Base-by-base conservation (phyloP, 2,888 invertebrate species). In the Meta bourneti region DNA sequence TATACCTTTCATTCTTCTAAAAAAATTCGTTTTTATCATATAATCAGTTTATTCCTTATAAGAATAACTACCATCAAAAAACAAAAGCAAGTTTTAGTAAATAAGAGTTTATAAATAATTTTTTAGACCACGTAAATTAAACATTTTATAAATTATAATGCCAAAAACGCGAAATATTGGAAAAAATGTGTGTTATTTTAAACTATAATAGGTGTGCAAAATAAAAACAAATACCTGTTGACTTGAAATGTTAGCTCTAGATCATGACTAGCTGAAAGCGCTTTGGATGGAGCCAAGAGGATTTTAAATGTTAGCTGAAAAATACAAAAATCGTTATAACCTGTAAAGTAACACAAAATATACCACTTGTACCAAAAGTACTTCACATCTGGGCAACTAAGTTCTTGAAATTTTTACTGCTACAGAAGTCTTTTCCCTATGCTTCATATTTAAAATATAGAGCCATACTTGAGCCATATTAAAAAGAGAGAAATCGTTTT, bases 241-340 rank as follows among this genome's bases (percentile, higher is more conserved):
- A 82, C 89, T 81, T 86, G 78, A 61, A 92, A 81, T 16, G 7
- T 7, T 19, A 92, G 89, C 2, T 82, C 78, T n/a, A 92, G 75
- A 80, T 92, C 92, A 34, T 89, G 89, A 20, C 81, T 86, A 0
- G 89, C 89, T 11, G 89, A 89, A 77, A 92, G 82, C 16, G 81
- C 81, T 72, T 92, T 92, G 5, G 92, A 92, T 19, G 92, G 89
- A 16, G 92, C 92, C 34, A 92, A 54, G 5, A 92, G 77, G 16
- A 92, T 89, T 86, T 89, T 92, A 54, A 92, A 92, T 5, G 70
- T 81, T 9, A 92, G 54, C 92, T 92, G 61, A 19, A 89, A 92
- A n/a, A 78, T 19, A 51, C 4, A 71, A 49, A 51, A 49, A 69
- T 48, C 4, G 20, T 34, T 61, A 11, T 11, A 6, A 54, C n/a